Percentiles rank a stretch among this genome's conserved stretches.
Conservation (phyloP, 2,113 vertebrate species). For the Myodes glareolus region DNA sequence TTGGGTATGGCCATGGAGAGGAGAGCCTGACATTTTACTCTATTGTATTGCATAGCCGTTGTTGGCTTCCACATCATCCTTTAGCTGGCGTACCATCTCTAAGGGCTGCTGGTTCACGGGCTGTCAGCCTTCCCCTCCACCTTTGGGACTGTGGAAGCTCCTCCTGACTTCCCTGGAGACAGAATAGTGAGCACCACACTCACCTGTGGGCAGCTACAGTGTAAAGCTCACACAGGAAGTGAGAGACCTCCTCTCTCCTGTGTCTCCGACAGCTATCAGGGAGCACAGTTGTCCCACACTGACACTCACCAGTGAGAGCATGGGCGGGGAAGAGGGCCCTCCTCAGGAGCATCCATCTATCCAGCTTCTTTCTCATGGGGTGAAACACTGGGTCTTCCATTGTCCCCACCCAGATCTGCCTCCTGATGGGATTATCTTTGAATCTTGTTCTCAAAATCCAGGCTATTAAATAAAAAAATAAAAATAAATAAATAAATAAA, state of each 20-base stretch:
- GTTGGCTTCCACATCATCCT: background rate
- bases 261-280: background rate
- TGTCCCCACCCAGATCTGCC: background rate
- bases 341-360: background rate
- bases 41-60: background rate
- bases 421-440: background rate
- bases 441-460: constrained; percentile 4
- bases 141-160: background rate
- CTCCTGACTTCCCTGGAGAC: background rate
- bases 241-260: no score
- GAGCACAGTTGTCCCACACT: background rate
- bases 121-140: background rate
- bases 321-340: background rate
- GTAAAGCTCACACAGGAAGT: background rate
- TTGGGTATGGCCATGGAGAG: background rate
- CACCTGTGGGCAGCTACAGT: background rate
- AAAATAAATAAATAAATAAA: background rate
- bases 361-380: background rate
- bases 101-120: background rate
- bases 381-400: background rate
- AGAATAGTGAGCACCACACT: background rate
- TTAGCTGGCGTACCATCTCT: background rate
- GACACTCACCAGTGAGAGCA: background rate
- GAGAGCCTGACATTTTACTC: background rate
- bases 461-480: background rate